Evolutionary conservation across 2,113 vertebrate genomes (phyloP).

Genomic region (Rafetus swinhoei): DNA sequence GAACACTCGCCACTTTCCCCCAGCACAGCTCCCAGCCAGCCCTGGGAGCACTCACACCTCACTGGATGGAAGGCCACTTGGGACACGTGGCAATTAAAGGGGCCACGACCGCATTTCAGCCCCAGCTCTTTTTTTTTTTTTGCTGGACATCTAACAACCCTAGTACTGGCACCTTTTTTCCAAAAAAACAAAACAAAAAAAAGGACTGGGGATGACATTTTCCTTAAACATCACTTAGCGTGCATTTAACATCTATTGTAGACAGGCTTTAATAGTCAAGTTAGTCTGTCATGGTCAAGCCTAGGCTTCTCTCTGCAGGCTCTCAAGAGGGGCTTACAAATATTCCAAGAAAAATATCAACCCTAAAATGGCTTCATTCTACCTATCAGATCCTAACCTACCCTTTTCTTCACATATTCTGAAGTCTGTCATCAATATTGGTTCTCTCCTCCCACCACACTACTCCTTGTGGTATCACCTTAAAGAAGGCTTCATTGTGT

Average conservation of each 20-base stretch:
- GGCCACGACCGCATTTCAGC: too few species aligned
- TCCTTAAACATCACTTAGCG: not conserved
- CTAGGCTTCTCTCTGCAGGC: not conserved
- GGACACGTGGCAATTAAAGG: too few species aligned
- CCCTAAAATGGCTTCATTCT: not conserved
- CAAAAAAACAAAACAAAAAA: too few species aligned
- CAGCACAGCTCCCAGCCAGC: too few species aligned
- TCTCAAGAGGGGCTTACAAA: not conserved
- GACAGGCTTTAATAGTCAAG: not conserved
- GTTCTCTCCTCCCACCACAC: not conserved
- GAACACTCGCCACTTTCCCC: too few species aligned
- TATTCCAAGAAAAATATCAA: not conserved
- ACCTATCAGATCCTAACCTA: not conserved
- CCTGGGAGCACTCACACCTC: too few species aligned
- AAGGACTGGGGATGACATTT: not conserved
- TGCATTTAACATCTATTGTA: not conserved
- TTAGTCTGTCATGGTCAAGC: not conserved
- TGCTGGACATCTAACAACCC: too few species aligned
- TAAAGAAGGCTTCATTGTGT: not conserved
- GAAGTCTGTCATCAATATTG: fast-evolving
- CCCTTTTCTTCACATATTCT: not conserved
- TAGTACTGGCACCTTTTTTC: too few species aligned
- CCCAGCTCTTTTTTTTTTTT: too few species aligned
- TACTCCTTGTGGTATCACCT: not conserved
- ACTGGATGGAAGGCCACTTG: too few species aligned